These are phyloP conservation scores for Synergus laeviventris DNA, from an alignment of 2,888 invertebrate species.

Conservation along the genomic window DNA sequence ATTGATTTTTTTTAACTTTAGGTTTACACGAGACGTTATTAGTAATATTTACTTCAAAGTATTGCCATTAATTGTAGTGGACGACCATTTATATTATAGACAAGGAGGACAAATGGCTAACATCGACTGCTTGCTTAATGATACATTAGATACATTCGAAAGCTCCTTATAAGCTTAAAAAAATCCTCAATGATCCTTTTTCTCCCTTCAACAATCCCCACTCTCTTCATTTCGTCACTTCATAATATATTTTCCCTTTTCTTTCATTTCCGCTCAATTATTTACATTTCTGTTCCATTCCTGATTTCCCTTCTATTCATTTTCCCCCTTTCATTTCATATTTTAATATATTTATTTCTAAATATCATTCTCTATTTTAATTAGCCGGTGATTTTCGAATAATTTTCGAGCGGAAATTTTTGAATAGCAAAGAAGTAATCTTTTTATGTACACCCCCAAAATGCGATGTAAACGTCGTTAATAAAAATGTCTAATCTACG, in stretches of 20 bases:
- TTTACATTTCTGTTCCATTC: conserved; percentile 38
- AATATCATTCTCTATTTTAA: background rate
- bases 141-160: conserved; percentile 66
- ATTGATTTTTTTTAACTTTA: background rate
- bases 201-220: background rate
- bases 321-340: background rate
- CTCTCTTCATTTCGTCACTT: background rate
- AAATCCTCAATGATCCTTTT: background rate
- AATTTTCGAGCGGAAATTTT: conserved; percentile 55
- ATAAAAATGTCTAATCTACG: conserved; percentile 66
- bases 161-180: conserved; percentile 63
- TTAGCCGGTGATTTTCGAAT: conserved; percentile 35
- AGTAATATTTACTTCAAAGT: conserved; percentile 55
- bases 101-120: conserved; percentile 73
- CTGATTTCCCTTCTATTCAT: background rate
- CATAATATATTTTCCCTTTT: conserved; percentile 3
- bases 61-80: conserved; percentile 71
- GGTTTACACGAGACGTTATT: conserved; percentile 23
- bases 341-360: background rate
- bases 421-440: conserved; percentile 62
- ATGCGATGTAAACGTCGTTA: conserved; percentile 69
- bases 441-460: conserved; percentile 68
- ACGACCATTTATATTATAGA: conserved; percentile 71
- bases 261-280: conserved; percentile 41
- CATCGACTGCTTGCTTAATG: conserved; percentile 70